Evolutionary conservation across 1,140 invertebrate species (phyloP), one percentile per base, ranked within the genome.

Genomic region (Drosophila sechellia): DNA sequence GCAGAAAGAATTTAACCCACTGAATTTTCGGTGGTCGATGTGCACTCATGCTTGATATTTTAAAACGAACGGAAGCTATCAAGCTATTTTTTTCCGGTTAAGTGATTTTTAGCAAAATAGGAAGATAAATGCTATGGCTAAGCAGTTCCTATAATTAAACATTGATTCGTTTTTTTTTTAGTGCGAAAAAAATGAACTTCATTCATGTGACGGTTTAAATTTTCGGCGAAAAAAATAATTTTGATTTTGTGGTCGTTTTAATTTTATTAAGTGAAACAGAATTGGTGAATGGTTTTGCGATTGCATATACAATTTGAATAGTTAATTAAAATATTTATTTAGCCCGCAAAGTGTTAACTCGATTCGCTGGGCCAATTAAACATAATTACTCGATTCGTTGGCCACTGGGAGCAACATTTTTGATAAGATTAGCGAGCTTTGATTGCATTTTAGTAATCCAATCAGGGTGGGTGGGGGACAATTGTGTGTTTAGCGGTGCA

Each of bases 311-410:
- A 25, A 5, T 22, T 52, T 43, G 4, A 68, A 65, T 65, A 37
- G 60, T 68, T 68, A 65, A 65, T 73, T 71, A 71, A 60, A 60
- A 42, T 46, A 46, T 71, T 55, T 53, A 52, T 71, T 72, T 49
- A 60, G 48, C 49, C 27, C 20, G 45, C 25, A 20, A 46, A 59
- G 70, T 71, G 70, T 40, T 73, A 73, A 73, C 40, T 54, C 22
- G 52, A 61, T 71, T 73, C 39, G 68, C 35, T 72, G 50, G 37
- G 55, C 40, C 60, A 74, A 73, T 72, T 72, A 72, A 63, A 40
- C 17, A 31, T 46, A 74, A 72, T 73, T 73, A 73, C 35, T 55
- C 43, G 48, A 60, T 71, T 73, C 65, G 70, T 49, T 73, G 46
- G 43, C 40, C 56, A 12, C 66, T 37, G 42, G 46, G 31, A 46